Conservation (phyloP, 2,797 vertebrate species). For the Artibeus lituratus region DNA sequence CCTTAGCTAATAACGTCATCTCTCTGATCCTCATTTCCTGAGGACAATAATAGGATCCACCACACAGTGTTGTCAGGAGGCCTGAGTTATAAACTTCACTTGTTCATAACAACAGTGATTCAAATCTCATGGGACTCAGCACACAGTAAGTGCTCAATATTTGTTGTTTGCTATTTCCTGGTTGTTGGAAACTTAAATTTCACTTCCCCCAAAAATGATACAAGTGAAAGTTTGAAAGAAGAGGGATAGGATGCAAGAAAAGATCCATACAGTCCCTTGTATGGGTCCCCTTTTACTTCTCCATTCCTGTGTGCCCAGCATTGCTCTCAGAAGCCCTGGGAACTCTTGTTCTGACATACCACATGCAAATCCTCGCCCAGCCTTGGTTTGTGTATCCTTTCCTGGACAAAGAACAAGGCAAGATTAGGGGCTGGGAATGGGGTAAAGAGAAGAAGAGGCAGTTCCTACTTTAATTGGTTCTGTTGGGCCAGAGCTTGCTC, state of each 20-base stretch:
- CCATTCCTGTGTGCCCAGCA: background rate
- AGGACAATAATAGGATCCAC: background rate
- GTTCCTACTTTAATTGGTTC: background rate
- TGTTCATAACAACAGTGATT: background rate
- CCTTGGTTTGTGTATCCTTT: constrained; percentile 1
- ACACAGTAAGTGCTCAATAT: background rate
- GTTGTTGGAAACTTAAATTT: background rate
- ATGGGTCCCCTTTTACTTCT: background rate
- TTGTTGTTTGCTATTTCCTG: background rate
- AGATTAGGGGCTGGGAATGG: background rate
- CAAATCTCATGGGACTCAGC: background rate
- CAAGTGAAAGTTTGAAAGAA: constrained; percentile 14
- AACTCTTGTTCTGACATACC: background rate
- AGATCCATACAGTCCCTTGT: background rate
- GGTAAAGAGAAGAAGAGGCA: background rate
- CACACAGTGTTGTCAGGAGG: background rate
- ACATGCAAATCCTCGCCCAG: constrained; percentile 16
- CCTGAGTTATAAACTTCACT: background rate
- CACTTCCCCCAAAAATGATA: background rate
- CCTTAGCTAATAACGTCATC: background rate
- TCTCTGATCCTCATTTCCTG: background rate
- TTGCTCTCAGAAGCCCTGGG: constrained; percentile 8
- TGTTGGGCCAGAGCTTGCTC: background rate
- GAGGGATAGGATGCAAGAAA: background rate
- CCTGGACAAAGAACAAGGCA: constrained; percentile 19